phyloP scores from a whole-genome alignment of 2,797 vertebrate genomes.

The Crenichthys baileyi region DNA sequence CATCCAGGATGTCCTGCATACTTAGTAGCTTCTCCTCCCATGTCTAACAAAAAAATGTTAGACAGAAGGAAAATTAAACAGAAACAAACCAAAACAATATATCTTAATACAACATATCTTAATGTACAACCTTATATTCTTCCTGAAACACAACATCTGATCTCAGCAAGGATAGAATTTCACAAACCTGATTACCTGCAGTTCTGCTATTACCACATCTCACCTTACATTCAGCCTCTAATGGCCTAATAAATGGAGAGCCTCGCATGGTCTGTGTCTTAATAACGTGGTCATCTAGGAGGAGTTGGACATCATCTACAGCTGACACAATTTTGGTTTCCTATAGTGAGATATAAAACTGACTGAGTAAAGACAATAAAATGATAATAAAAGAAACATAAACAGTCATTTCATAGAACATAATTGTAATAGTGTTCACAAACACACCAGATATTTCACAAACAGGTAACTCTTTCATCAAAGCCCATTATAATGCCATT shows the following conservation, averaged over 20 bases:
- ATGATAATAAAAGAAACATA: not conserved
- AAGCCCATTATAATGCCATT: too few relatives aligned
- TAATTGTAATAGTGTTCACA: not conserved
- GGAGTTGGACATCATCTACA: slow-evolving; percentile 90
- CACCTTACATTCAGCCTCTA: slow-evolving; percentile 90
- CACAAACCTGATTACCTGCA: not conserved
- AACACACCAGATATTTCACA: not conserved
- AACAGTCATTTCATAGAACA: not conserved
- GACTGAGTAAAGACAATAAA: not conserved
- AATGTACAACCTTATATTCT: not conserved
- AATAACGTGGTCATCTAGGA: slow-evolving; percentile 92
- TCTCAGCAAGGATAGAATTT: not conserved
- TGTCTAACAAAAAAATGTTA: slow-evolving; percentile 69
- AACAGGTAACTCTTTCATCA: not conserved
- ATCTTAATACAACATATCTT: not conserved
- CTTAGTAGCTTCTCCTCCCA: slow-evolving; percentile 90
- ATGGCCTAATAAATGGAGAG: slow-evolving; percentile 90
- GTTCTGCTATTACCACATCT: slow-evolving; percentile 38
- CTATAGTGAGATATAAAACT: slow-evolving; percentile 72
- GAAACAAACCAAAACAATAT: not conserved
- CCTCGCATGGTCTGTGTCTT: slow-evolving; percentile 93
- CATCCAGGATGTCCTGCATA: slow-evolving; percentile 90
- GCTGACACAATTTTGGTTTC: slow-evolving; percentile 86
- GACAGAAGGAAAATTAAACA: not conserved
- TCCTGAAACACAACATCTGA: not conserved